phyloP scores from a whole-genome alignment of 2,888 invertebrate species.

The Stenichneumon culpator region DNA sequence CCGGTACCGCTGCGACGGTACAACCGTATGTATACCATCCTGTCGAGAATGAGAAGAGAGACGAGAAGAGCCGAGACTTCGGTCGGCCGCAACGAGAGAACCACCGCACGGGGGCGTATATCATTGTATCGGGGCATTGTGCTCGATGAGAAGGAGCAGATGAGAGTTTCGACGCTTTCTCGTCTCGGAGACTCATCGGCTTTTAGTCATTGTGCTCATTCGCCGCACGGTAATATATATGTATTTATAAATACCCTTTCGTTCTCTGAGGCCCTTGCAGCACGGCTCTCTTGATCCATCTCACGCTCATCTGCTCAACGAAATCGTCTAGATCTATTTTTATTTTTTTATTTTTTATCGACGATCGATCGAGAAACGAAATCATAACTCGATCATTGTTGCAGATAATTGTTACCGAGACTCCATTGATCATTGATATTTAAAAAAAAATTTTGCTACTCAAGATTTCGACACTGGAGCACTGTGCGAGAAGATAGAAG shows the following conservation, averaged over 20 bases:
- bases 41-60: conserved; percentile 22
- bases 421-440: conserved; percentile 18
- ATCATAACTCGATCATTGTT: conserved; percentile 7
- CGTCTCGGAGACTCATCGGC: conserved; percentile 60
- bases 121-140: conserved; percentile 80
- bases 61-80: conserved; percentile 23
- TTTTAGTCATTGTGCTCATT: conserved; percentile 62
- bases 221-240: conserved; percentile 13
- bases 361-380: conserved; percentile 19
- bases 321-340: conserved; percentile 7
- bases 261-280: background rate
- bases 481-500: background rate
- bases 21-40: conserved; percentile 2
- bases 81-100: conserved; percentile 41
- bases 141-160: conserved; percentile 75
- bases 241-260: background rate
- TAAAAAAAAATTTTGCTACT: background rate
- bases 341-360: background rate
- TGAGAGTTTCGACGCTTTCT: conserved; percentile 77
- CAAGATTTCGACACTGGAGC: background rate
- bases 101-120: conserved; percentile 68
- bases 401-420: conserved; percentile 3
- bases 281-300: conserved; percentile 20
- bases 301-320: background rate
- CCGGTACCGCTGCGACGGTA: background rate